phyloP scores from a whole-genome alignment of 2,797 vertebrate species.

The Zalophus californianus region DNA sequence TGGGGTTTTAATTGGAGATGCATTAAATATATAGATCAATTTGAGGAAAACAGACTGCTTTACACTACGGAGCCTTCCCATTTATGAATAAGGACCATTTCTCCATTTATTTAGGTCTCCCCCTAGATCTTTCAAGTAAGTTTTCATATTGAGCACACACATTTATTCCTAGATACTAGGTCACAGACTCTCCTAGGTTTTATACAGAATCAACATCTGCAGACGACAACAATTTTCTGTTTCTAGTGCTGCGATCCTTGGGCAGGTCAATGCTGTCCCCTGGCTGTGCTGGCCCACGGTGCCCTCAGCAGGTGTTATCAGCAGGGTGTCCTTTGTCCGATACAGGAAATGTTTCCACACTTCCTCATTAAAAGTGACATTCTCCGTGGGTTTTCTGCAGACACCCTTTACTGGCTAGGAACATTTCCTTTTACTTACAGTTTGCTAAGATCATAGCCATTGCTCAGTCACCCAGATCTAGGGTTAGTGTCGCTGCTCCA shows the following conservation, averaged over 20 bases:
- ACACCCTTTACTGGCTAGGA: not conserved
- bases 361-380: not conserved
- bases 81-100: not conserved
- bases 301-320: not conserved
- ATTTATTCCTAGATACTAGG: not conserved
- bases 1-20: not conserved
- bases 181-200: not conserved
- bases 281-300: not conserved
- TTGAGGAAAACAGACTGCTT: not conserved
- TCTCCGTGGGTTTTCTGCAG: not conserved
- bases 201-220: not conserved
- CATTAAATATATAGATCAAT: not conserved
- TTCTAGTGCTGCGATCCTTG: not conserved
- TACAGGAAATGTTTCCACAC: not conserved
- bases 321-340: not conserved
- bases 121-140: not conserved
- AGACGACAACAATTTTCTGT: not conserved
- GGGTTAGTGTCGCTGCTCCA: not conserved
- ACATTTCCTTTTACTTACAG: not conserved
- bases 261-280: accelerated
- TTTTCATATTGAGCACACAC: not conserved
- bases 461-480: not conserved
- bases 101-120: not conserved
- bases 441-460: not conserved
- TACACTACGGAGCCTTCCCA: accelerated